These are phyloP conservation scores for Pasiphila rectangulata DNA, from an alignment of 2,888 invertebrate species.

Conservation along the genomic window DNA sequence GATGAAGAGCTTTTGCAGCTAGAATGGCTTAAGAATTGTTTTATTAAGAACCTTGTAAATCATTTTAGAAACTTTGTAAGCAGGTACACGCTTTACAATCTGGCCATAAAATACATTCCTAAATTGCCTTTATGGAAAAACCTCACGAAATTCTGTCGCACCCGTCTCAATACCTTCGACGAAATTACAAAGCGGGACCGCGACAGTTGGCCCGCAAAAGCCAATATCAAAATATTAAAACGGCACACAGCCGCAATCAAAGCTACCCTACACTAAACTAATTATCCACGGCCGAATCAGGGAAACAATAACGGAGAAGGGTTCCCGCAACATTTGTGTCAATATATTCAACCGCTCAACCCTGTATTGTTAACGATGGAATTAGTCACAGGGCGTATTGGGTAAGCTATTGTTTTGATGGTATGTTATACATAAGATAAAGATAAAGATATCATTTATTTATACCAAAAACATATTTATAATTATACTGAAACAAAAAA, in stretches of 20 bases:
- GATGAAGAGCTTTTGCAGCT: too few species aligned
- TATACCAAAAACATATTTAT: too few species aligned
- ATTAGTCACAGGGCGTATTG: conserved; percentile 51
- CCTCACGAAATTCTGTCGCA: background rate
- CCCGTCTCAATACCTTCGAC: conserved; percentile 3
- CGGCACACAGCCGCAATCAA: conserved; percentile 46
- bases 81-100: too few species aligned
- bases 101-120: background rate
- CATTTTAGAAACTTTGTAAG: background rate
- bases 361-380: conserved; percentile 57
- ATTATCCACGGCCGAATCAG: conserved; percentile 65
- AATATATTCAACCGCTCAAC: conserved; percentile 53
- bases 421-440: too few species aligned
- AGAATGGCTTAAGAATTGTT: too few species aligned
- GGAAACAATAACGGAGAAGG: conserved; percentile 78
- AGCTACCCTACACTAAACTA: conserved; percentile 58
- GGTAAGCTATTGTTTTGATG: conserved; percentile 35
- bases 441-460: too few species aligned
- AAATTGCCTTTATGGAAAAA: background rate
- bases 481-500: too few species aligned
- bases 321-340: conserved; percentile 65
- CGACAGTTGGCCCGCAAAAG: conserved; percentile 34
- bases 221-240: conserved; percentile 36
- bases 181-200: conserved; percentile 2
- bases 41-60: background rate